Conservation (phyloP, 1,140 invertebrate genomes). For the Hermatobates lingyangjiaoensis region DNA sequence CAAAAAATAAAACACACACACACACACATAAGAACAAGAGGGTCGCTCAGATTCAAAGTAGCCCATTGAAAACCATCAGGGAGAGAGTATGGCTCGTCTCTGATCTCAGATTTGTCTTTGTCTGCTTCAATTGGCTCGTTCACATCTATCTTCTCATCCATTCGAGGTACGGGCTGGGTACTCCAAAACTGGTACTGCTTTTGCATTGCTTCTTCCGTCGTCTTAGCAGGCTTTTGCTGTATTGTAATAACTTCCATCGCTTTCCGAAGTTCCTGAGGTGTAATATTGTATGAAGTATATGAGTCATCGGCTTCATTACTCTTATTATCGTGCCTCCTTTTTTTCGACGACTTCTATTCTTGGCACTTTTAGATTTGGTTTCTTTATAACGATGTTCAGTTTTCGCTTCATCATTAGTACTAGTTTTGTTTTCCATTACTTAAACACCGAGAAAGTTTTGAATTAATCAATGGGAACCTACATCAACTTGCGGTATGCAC, state of each 20-base stretch:
- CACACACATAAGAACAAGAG: constrained; percentile 67
- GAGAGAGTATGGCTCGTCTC: constrained; percentile 78
- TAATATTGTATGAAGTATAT: no score
- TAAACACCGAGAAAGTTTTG: no score
- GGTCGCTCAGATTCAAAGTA: constrained; percentile 78
- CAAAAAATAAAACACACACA: no score
- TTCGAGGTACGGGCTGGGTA: constrained; percentile 95
- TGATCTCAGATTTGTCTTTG: constrained; percentile 59
- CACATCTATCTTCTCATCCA: constrained; percentile 61
- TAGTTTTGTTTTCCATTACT: no score
- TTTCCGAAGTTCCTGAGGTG: constrained; percentile 53
- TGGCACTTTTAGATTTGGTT: no score
- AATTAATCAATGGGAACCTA: no score
- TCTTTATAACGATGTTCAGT: no score
- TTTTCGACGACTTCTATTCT: no score
- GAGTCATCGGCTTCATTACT: no score
- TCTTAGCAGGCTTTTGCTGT: constrained; percentile 57
- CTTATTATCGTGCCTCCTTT: no score
- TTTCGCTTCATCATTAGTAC: no score
- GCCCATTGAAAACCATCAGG: constrained; percentile 94
- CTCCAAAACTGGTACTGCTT: constrained; percentile 95
- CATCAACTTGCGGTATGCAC: no score
- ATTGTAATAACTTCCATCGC: constrained; percentile 66
- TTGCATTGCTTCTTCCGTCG: constrained; percentile 49
- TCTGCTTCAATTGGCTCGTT: constrained; percentile 79